Evolutionary conservation across 2,888 invertebrate genomes (phyloP).

Genomic region (Eugnorisma glareosa): DNA sequence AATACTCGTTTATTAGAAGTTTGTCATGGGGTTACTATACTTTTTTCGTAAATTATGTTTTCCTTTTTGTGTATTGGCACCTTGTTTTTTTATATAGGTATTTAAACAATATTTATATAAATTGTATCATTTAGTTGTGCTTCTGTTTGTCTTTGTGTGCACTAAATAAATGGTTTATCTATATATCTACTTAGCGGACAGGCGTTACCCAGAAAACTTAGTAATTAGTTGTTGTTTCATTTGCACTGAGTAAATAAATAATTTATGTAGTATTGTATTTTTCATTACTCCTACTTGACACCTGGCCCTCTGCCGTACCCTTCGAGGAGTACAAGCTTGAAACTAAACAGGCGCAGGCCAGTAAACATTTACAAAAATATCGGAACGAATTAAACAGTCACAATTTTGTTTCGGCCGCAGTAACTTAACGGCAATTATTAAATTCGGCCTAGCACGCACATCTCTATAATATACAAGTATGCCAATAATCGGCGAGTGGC

Average conservation of each 20-base stretch:
- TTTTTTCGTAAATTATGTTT: no score
- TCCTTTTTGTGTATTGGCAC: no score
- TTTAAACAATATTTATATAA: no score
- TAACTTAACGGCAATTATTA: background rate
- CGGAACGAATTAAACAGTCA: background rate
- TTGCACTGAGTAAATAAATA: background rate
- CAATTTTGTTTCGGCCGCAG: conserved; percentile 14
- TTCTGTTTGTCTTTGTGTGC: no score
- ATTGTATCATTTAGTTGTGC: no score
- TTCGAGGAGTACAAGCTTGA: background rate
- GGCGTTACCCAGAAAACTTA: background rate
- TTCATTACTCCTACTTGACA: background rate
- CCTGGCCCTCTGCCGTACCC: no score
- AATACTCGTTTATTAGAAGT: no score
- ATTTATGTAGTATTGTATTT: background rate
- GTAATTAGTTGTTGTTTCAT: background rate
- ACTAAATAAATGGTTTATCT: no score
- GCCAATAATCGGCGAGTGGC: conserved; percentile 42
- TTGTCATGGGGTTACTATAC: no score
- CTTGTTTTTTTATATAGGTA: no score
- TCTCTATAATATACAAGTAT: conserved; percentile 52
- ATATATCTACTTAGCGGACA: background rate
- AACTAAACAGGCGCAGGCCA: background rate
- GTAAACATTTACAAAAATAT: background rate
- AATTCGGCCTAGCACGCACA: conserved; percentile 38